Evolutionary conservation across 2,797 vertebrate species (phyloP).

Genomic region (Pterois miles): DNA sequence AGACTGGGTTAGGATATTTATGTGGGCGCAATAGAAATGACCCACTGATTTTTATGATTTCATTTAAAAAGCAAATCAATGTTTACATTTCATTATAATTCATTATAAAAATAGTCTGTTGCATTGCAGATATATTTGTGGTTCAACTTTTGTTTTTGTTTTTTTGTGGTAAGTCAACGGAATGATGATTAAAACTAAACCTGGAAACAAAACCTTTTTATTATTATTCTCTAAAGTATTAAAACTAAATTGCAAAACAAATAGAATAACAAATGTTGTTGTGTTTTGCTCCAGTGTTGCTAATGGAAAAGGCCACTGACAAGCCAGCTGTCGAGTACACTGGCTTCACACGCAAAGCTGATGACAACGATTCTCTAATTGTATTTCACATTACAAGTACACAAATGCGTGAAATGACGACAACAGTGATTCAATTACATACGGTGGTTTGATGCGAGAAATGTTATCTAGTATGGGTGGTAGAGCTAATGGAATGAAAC

Average conservation of each 20-base stretch:
- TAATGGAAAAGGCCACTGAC: conserved; percentile 9
- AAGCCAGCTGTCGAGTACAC: conserved; percentile 4
- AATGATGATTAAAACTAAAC: background rate
- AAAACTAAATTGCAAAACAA: background rate
- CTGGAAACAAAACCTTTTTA: background rate
- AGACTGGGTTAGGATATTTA: background rate
- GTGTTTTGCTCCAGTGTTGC: conserved; percentile 1
- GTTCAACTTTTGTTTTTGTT: background rate
- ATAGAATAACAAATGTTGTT: background rate
- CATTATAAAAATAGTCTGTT: background rate
- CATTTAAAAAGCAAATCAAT: background rate
- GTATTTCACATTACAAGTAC: conserved; percentile 41
- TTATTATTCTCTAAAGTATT: background rate
- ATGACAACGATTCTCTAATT: conserved; percentile 22
- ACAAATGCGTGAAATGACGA: conserved; percentile 48
- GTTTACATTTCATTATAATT: background rate
- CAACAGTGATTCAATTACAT: conserved; percentile 46
- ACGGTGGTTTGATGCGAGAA: background rate
- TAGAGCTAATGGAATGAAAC: conserved; percentile 56
- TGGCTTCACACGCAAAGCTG: conserved; percentile 13
- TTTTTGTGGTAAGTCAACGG: background rate
- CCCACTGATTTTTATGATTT: background rate
- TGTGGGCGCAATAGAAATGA: background rate
- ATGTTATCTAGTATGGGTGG: conserved; percentile 17
- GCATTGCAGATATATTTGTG: background rate